phyloP scores from a whole-genome alignment of 1,140 invertebrate genomes.

The Bursaphelenchus mucronatus region DNA sequence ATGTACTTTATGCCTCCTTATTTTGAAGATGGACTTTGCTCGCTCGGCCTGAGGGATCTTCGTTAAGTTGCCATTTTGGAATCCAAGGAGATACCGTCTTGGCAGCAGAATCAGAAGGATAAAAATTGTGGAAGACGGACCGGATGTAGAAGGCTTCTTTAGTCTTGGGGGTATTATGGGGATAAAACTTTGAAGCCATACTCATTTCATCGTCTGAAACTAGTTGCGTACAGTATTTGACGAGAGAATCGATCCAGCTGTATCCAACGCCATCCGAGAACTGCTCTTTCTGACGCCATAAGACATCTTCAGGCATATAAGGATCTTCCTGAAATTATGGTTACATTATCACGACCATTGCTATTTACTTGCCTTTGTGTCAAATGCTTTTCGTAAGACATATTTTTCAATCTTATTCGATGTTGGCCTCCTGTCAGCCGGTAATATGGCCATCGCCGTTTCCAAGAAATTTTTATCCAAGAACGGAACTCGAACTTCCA shows the following conservation, averaged over 20 bases:
- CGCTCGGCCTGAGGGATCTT: conserved; percentile 53
- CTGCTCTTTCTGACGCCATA: conserved; percentile 60
- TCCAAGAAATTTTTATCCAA: conserved; percentile 58
- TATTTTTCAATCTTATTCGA: conserved; percentile 50
- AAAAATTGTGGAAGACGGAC: conserved; percentile 52
- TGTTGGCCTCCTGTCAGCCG: conserved; percentile 46
- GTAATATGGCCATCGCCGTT: conserved; percentile 46
- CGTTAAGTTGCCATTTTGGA: conserved; percentile 59
- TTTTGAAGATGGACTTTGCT: conserved; percentile 35
- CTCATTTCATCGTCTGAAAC: conserved; percentile 55
- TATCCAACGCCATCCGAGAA: conserved; percentile 61
- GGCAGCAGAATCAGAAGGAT: conserved; percentile 52
- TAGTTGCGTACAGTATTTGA: conserved; percentile 41
- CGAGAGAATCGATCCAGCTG: conserved; percentile 58
- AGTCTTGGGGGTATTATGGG: conserved; percentile 53
- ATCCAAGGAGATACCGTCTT: conserved; percentile 56
- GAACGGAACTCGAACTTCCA: conserved; percentile 60
- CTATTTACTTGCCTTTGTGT: conserved; percentile 36
- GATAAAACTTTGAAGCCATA: conserved; percentile 29
- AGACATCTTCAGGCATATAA: conserved; percentile 55
- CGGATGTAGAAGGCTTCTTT: conserved; percentile 59
- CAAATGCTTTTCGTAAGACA: conserved; percentile 56
- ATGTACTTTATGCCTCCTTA: neutral
- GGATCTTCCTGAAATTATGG: conserved; percentile 49
- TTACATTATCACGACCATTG: conserved; percentile 20